Evolutionary conservation across 2,888 invertebrate genomes (phyloP), one percentile per base, ranked within the genome.

Genomic region (Eupithecia dodoneata): DNA sequence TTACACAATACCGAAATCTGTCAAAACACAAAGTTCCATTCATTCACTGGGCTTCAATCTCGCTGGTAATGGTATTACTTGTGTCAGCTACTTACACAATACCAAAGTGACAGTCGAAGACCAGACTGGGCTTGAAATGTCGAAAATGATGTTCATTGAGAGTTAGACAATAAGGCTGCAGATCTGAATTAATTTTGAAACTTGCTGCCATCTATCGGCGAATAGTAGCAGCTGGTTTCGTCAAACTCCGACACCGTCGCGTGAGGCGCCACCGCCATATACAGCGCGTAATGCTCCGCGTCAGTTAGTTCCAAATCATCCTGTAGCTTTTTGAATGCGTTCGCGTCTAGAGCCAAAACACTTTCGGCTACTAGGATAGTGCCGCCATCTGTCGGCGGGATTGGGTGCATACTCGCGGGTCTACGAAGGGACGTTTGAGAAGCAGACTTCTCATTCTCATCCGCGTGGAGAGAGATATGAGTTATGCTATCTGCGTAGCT

Each of bases 241-340:
- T 98, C 98, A 87, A 98, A 98, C 89, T 98, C 98, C 12, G 98
- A 98, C 45, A 96, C 97, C 0, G 98, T 98, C 41, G 98, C 98
- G 87, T 97, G 97, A 1, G 98, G 98, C 13, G 98, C 98, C 88
- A 98, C 96, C 74, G 97, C 97, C 85, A 98, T 98, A 84, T 98
- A 98, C 78, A 98, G 90, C 52, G 98, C 98, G 89, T 98, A 98
- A 87, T 98, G 97, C 86, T 98, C 98, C 0, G 98, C 98, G 83
- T 98, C 98, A 0, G 98, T 98, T 49, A 98, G 91, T 83, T 98
- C 98, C 67, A 97, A 89, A 76, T 96, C 96, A 63, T 95, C 95
- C 72, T 92, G 95, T 1, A 95, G 86, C 84, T 91, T 91, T 52
- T 87, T 88, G 79, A 95, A 93, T 2, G 92, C 88, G 2, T 85